Percentiles rank a stretch among this genome's conserved stretches.
phyloP scores from a whole-genome alignment of 2,797 vertebrate species.

The Zenarchopterus dispar region DNA sequence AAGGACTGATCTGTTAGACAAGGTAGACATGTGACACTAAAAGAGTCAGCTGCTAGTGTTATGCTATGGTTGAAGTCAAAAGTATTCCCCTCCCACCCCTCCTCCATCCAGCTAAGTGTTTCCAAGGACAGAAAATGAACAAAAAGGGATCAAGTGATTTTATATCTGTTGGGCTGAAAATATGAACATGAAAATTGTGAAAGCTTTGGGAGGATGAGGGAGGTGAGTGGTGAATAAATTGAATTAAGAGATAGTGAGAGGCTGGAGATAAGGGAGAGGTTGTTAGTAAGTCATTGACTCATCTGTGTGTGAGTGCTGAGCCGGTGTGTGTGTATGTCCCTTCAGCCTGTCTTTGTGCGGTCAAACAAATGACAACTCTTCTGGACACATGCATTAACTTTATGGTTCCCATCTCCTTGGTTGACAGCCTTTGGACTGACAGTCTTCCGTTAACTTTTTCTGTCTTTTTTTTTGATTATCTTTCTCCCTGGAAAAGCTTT shows the following conservation, averaged over 20 bases:
- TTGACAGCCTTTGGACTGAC: background rate
- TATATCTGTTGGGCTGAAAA: slow-evolving; percentile 3
- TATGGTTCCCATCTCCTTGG: slow-evolving; percentile 13
- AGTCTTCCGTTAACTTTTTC: background rate
- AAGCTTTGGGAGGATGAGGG: slow-evolving; percentile 36
- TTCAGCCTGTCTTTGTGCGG: slow-evolving; percentile 34
- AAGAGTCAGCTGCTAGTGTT: slow-evolving; percentile 1
- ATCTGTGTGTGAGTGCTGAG: slow-evolving; percentile 39
- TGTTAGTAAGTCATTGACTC: slow-evolving; percentile 39
- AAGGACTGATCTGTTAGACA: slow-evolving; percentile 19
- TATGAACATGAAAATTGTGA: slow-evolving; percentile 48
- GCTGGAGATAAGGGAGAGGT: slow-evolving; percentile 47
- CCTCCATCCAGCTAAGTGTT: too few species aligned
- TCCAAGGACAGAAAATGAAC: background rate
- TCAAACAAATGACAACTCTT: slow-evolving; percentile 10
- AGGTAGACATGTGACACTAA: slow-evolving; percentile 11
- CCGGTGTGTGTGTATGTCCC: slow-evolving; percentile 1
- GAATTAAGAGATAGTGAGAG: slow-evolving; percentile 55
- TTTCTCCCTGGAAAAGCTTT: slow-evolving; percentile 22
- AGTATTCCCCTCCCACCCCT: background rate
- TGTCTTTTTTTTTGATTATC: slow-evolving; percentile 35
- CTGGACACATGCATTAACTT: slow-evolving; percentile 29
- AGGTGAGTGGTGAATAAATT: slow-evolving; percentile 47
- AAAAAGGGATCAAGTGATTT: background rate
- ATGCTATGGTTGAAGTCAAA: background rate